These are phyloP conservation scores for Atethmia centrago DNA, from an alignment of 2,888 invertebrate species.

Conservation along the genomic window DNA sequence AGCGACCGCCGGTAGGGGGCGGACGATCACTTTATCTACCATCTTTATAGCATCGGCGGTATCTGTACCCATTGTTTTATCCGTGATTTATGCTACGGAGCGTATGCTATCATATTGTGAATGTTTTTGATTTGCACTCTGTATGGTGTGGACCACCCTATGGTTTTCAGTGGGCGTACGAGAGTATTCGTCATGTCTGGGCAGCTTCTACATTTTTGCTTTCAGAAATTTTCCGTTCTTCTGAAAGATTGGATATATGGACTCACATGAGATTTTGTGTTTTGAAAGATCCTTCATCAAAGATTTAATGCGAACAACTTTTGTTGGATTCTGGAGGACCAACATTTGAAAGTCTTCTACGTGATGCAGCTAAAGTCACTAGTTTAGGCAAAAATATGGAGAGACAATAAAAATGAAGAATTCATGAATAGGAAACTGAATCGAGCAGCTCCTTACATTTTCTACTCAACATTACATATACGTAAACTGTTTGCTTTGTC, in stretches of 20 bases:
- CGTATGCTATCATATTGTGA: slow-evolving; percentile 57
- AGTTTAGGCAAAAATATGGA: too few relatives aligned
- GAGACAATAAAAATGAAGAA: neutral
- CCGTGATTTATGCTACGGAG: slow-evolving; percentile 62
- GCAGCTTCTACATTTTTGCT: neutral
- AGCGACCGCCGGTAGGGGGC: slow-evolving; percentile 59
- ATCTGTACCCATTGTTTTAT: slow-evolving; percentile 64
- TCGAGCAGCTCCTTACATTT: neutral
- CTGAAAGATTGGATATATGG: too few relatives aligned
- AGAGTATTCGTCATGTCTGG: neutral
- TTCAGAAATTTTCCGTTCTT: neutral
- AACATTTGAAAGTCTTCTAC: neutral
- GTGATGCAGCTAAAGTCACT: neutral
- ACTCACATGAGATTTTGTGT: neutral
- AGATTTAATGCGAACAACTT: neutral
- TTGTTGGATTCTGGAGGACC: neutral
- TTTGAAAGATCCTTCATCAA: neutral
- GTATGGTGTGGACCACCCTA: slow-evolving; percentile 53
- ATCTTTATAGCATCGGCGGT: slow-evolving; percentile 63
- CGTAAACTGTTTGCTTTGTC: slow-evolving; percentile 14
- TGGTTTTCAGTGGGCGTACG: slow-evolving; percentile 37
- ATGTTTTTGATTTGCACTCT: slow-evolving; percentile 63
- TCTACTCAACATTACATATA: neutral
- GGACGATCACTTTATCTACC: slow-evolving; percentile 65
- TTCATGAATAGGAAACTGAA: neutral